phyloP scores from a whole-genome alignment of 2,797 vertebrate species.

The Clarias platycephalus region DNA sequence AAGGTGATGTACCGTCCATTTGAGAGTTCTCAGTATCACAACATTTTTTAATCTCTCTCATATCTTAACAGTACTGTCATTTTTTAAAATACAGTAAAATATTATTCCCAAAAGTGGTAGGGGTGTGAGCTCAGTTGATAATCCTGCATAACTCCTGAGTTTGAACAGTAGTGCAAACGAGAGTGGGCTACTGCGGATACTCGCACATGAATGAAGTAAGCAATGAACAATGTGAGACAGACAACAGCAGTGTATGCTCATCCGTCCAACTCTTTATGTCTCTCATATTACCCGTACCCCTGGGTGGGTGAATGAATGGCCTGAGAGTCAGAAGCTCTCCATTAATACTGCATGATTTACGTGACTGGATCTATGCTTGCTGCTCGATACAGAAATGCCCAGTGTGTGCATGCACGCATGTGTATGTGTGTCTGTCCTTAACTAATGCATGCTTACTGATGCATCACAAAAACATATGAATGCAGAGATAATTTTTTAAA shows the following conservation, averaged over 20 bases:
- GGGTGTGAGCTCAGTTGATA: not conserved
- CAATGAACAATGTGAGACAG: constrained; percentile 15
- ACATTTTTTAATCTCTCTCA: too few relatives aligned
- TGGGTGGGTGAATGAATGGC: constrained; percentile 34
- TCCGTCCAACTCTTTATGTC: not conserved
- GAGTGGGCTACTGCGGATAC: constrained; percentile 11
- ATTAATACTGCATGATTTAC: constrained; percentile 58
- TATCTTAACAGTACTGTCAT: not conserved
- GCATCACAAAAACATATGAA: not conserved
- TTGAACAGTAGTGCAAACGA: constrained; percentile 8
- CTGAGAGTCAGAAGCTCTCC: constrained; percentile 53
- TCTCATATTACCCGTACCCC: constrained; percentile 50
- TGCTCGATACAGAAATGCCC: not conserved
- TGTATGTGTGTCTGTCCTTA: too few relatives aligned
- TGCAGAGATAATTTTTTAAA: not conserved
- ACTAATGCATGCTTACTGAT: not conserved
- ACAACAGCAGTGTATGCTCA: constrained; percentile 10
- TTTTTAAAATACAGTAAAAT: not conserved
- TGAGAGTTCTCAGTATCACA: not conserved
- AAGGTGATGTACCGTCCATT: not conserved
- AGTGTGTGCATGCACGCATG: not conserved
- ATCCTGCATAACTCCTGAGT: not conserved
- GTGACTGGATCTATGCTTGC: constrained; percentile 46
- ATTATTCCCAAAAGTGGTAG: not conserved
- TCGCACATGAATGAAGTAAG: constrained; percentile 35